Conservation (phyloP, 2,888 invertebrate species). For the Hemaris fuciformis region DNA sequence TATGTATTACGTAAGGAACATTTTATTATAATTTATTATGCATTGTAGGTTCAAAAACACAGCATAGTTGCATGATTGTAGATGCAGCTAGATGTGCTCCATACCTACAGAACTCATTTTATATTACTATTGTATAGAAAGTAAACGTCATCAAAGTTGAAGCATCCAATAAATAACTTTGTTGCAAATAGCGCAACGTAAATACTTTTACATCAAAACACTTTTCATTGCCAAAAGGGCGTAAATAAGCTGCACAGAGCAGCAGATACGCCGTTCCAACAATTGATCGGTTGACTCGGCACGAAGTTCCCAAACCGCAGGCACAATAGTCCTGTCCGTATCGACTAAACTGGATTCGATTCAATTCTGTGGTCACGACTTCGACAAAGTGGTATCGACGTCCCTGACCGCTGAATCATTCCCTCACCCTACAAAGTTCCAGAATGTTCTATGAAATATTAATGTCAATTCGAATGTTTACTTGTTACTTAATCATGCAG, state of each 20-base stretch:
- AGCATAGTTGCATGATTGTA: no score
- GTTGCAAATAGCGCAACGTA: background rate
- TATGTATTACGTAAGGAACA: no score
- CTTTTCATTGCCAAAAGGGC: background rate
- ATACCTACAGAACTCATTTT: no score
- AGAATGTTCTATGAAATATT: background rate
- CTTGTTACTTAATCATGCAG: no score
- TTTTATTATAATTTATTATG: no score
- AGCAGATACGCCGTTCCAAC: background rate
- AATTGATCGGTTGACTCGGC: background rate
- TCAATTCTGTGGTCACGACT: constrained; percentile 1
- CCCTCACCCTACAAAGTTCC: background rate
- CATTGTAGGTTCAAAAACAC: no score
- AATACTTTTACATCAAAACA: background rate
- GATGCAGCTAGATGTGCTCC: no score
- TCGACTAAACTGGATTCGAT: background rate
- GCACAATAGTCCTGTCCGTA: background rate
- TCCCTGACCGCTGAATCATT: background rate
- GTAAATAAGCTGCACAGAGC: background rate
- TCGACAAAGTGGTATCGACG: background rate
- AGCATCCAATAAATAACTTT: background rate
- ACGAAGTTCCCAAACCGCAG: background rate
- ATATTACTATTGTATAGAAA: no score
- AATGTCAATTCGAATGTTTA: no score
- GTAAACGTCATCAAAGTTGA: background rate